Conservation (phyloP, 2,797 vertebrate genomes). For the Schizopygopsis malacanthus region DNA sequence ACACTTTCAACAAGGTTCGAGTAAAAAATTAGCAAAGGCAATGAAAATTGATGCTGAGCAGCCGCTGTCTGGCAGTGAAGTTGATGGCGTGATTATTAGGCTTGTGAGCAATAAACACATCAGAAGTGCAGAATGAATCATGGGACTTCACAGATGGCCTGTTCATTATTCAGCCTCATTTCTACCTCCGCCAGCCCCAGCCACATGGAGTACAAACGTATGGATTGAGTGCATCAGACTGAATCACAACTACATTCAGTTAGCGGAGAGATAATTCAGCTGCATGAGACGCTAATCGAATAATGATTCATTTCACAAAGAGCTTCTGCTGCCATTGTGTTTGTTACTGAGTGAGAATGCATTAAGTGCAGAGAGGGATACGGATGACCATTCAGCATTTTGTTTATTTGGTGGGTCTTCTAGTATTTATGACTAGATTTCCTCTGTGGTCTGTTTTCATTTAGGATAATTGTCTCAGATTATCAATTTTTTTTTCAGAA, state of each 20-base stretch:
- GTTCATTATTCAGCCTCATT: conserved; percentile 37
- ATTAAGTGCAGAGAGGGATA: background rate
- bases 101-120: conserved; percentile 48
- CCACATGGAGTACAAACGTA: conserved; percentile 23
- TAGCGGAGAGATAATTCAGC: conserved; percentile 1
- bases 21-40: conserved; percentile 16
- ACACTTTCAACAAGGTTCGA: background rate
- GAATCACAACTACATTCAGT: conserved; percentile 21
- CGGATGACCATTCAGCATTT: background rate
- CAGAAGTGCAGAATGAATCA: conserved; percentile 48
- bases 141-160: conserved; percentile 29
- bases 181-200: background rate
- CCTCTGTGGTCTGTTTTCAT: background rate
- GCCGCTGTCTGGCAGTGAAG: conserved; percentile 37
- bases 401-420: background rate
- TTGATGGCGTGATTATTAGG: conserved; percentile 35
- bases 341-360: conserved; percentile 11
- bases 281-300: background rate
- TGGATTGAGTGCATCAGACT: conserved; percentile 21
- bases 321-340: conserved; percentile 17
- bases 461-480: background rate
- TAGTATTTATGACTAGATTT: background rate
- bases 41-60: background rate
- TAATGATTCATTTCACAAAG: conserved; percentile 20
- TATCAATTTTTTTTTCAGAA: background rate